Evolutionary conservation across 2,797 vertebrate species (phyloP).

Genomic region (Sebastes dallii): DNA sequence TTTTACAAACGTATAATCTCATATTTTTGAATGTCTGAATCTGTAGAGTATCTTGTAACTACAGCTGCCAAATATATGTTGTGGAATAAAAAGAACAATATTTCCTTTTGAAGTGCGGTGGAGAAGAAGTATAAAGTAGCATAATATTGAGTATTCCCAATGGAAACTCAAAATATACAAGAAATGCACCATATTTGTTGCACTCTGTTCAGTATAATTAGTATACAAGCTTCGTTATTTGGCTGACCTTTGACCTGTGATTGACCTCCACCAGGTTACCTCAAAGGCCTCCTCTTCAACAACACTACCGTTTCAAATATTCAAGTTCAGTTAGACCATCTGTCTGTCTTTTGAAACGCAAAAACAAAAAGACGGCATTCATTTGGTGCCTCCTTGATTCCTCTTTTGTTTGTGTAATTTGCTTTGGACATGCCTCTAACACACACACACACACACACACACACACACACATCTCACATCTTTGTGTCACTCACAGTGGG

Average conservation of each 20-base stretch:
- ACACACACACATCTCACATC: conserved; percentile 3
- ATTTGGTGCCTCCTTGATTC: conserved; percentile 58
- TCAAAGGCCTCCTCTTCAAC: background rate
- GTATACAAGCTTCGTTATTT: background rate
- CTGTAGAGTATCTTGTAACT: background rate
- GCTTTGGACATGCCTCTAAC: conserved; percentile 38
- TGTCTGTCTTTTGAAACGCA: conserved; percentile 54
- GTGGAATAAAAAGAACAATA: background rate
- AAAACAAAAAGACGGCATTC: conserved; percentile 63
- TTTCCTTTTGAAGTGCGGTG: background rate
- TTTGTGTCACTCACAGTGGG: conserved; percentile 30
- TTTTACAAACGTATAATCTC: background rate
- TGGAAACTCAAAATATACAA: background rate
- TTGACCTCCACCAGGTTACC: background rate
- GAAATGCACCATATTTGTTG: background rate
- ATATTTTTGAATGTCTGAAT: background rate
- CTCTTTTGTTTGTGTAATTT: conserved; percentile 59
- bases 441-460: background rate
- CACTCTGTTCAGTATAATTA: background rate
- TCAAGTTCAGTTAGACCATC: conserved; percentile 64
- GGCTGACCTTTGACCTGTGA: background rate
- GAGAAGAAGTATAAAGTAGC: background rate
- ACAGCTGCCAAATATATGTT: background rate
- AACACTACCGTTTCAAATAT: background rate
- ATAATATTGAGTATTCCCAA: background rate